Evolutionary conservation across 2,888 invertebrate species (phyloP).

Genomic region (Octodonta nipae): DNA sequence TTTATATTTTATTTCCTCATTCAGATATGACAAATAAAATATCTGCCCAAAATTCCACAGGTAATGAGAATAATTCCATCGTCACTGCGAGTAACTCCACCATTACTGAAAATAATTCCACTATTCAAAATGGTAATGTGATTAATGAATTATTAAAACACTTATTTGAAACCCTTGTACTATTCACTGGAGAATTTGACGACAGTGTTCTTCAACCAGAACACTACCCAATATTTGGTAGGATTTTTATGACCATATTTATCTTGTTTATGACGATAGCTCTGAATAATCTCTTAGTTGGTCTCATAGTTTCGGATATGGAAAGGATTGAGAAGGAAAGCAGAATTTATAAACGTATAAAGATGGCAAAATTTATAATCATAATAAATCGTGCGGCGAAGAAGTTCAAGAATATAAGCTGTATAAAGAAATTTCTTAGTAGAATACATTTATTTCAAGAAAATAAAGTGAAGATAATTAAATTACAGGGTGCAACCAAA

Average conservation of each 20-base stretch:
- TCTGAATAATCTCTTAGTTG: slow-evolving; percentile 21
- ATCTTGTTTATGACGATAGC: slow-evolving; percentile 22
- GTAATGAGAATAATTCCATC: too few relatives aligned
- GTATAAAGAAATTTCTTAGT: too few relatives aligned
- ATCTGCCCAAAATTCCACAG: too few relatives aligned
- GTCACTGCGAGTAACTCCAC: too few relatives aligned
- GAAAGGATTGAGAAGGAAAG: slow-evolving; percentile 17
- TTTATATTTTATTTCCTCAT: slow-evolving; percentile 17
- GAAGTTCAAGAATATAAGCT: too few relatives aligned
- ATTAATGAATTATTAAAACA: slow-evolving; percentile 12
- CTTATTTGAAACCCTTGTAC: slow-evolving; percentile 18
- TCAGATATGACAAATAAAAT: too few relatives aligned
- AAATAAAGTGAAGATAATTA: too few relatives aligned
- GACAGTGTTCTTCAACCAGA: slow-evolving; percentile 15
- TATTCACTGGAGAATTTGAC: slow-evolving; percentile 20
- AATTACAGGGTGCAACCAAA: too few relatives aligned
- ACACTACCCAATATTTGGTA: slow-evolving; percentile 16
- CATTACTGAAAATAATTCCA: background rate
- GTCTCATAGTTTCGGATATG: slow-evolving; percentile 22
- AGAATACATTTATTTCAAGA: too few relatives aligned
- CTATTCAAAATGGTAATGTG: background rate
- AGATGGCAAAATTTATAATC: slow-evolving; percentile 17
- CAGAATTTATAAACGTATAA: slow-evolving; percentile 17
- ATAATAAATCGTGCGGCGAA: slow-evolving; percentile 14
- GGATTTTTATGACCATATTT: slow-evolving; percentile 18